Percentiles rank a stretch among this genome's conserved stretches.
phyloP scores from a whole-genome alignment of 1,140 invertebrate species.

The Zaprionus davidi region DNA sequence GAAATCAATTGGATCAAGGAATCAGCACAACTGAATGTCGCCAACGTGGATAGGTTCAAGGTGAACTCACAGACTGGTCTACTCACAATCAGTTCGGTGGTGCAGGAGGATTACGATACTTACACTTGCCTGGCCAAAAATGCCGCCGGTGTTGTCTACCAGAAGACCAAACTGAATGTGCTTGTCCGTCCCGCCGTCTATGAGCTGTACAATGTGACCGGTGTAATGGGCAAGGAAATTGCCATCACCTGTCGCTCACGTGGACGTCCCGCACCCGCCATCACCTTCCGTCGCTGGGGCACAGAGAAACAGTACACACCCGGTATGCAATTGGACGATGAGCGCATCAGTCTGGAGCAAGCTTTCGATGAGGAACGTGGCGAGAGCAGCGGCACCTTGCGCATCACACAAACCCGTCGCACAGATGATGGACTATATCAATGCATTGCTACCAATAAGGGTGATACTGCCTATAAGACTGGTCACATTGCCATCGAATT shows the following conservation, averaged over 20 bases:
- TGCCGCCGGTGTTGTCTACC: slow-evolving; percentile 89
- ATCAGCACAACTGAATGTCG: slow-evolving; percentile 88
- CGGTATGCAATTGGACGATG: slow-evolving; percentile 87
- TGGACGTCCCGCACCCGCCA: slow-evolving; percentile 90
- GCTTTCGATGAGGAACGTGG: slow-evolving; percentile 86
- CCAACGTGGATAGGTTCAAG: slow-evolving; percentile 88
- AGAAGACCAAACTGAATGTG: slow-evolving; percentile 86
- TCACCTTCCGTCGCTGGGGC: slow-evolving; percentile 88
- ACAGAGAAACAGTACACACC: slow-evolving; percentile 86
- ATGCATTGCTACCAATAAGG: slow-evolving; percentile 92
- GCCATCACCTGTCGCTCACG: slow-evolving; percentile 90
- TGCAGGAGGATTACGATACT: slow-evolving; percentile 90
- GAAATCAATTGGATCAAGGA: slow-evolving; percentile 92
- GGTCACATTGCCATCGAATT: slow-evolving; percentile 94
- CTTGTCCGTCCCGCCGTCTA: slow-evolving; percentile 92
- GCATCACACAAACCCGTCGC: slow-evolving; percentile 87
- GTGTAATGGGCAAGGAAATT: slow-evolving; percentile 87
- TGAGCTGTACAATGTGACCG: slow-evolving; percentile 90
- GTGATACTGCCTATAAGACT: slow-evolving; percentile 89
- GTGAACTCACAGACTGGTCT: slow-evolving; percentile 89
- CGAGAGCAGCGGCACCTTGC: slow-evolving; percentile 88
- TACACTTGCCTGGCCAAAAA: slow-evolving; percentile 94
- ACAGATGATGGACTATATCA: slow-evolving; percentile 95
- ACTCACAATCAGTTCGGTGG: slow-evolving; percentile 90
- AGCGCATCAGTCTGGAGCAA: slow-evolving; percentile 87